Percentiles rank a stretch among this genome's conserved stretches.
phyloP scores from a whole-genome alignment of 2,113 vertebrate genomes.

The Tachuris rubrigastra region DNA sequence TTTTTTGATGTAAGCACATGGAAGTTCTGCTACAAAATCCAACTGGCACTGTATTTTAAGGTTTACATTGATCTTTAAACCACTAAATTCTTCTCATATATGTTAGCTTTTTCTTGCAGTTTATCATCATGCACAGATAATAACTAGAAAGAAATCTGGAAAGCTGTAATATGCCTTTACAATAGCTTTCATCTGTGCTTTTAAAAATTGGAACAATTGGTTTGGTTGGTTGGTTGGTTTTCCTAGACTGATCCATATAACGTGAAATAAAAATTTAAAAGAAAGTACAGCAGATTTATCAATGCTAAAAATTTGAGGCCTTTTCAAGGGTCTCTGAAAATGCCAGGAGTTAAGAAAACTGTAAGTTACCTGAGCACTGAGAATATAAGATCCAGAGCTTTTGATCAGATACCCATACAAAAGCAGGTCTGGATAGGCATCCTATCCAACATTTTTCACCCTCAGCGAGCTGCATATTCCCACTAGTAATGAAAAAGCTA shows the following conservation, averaged over 20 bases:
- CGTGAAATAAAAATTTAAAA: neutral
- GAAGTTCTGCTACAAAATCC: neutral
- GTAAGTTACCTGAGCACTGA: neutral
- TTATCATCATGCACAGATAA: neutral
- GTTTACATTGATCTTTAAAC: neutral
- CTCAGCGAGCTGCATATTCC: neutral
- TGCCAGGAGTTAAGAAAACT: neutral
- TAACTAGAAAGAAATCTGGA: neutral
- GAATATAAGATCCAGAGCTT: neutral
- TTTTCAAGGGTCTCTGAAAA: neutral
- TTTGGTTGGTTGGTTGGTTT: neutral
- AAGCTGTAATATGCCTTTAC: neutral
- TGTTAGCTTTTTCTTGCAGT: neutral
- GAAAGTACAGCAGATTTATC: neutral
- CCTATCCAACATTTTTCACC: neutral
- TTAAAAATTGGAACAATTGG: neutral
- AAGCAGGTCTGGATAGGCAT: neutral
- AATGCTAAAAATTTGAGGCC: neutral
- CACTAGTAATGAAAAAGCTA: neutral
- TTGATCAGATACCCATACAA: neutral
- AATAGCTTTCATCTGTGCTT: neutral
- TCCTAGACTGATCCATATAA: neutral
- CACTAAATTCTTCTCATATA: neutral
- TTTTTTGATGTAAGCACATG: neutral
- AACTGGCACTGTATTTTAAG: neutral